Evolutionary conservation across 2,113 vertebrate genomes (phyloP), one percentile per base, ranked within the genome.

Genomic region (Gambusia affinis): DNA sequence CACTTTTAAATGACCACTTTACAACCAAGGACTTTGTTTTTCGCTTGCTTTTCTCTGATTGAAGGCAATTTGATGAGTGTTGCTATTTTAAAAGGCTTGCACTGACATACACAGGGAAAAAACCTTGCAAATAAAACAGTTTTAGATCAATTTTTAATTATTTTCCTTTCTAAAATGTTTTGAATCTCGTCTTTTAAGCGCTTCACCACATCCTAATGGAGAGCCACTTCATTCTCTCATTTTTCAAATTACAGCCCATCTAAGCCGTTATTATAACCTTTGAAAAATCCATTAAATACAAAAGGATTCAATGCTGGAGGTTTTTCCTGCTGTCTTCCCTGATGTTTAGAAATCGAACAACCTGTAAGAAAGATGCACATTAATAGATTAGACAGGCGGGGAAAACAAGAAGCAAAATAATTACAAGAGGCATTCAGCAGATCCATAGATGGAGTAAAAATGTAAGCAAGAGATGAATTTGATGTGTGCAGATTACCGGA

Each of bases 81-180:
- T 30, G 70, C 12, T 44, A 73, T 28, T 87, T 51, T 1, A 64
- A 75, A 5, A 67, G 27, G n/a, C n/a, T 31, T 12, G 22, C 29
- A 62, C 6, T 30, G 5, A 4, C 19, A 4, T 57, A 8, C 51
- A 29, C 14, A 44, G 68, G 67, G 39, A 22, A 7, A 78, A 77
- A 39, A 64, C 80, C 80, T 73, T 60, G 61, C 67, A 72, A 60
- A 70, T 75, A 31, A 67, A 83, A 77, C 60, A 35, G 27, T 78
- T 54, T 51, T 24, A 72, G 67, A 47, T 29, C 51, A 64, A 17
- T 42, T 65, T 60, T 75, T 27, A 19, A 51, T 74, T 61, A 2
- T 54, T 54, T 31, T 61, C 33, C 64, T 3, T 70, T 54, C 60
- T 12, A 60, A 73, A 72, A 70, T 51, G 30, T 47, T 27, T 67